Percentiles rank a stretch among this genome's conserved stretches.
Evolutionary conservation across 2,113 vertebrate genomes (phyloP).

Genomic region (Vanacampus margaritifer): DNA sequence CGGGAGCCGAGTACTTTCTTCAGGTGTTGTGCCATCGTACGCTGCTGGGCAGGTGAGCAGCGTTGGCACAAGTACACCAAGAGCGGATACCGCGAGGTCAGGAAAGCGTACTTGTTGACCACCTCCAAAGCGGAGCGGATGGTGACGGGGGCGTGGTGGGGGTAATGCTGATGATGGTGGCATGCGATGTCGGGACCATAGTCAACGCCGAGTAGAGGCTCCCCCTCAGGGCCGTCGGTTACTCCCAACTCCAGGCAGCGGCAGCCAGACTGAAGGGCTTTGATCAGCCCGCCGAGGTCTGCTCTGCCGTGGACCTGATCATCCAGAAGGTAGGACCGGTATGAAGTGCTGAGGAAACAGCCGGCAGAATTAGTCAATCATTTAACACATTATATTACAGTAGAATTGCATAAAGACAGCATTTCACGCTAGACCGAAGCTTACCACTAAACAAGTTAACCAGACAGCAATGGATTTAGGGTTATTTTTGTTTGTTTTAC

Average conservation of each 20-base stretch:
- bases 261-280: slow-evolving; percentile 87
- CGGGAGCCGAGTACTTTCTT: slow-evolving; percentile 83
- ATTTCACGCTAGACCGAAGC: neutral
- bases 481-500: neutral
- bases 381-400: neutral
- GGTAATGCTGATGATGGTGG: slow-evolving; percentile 71
- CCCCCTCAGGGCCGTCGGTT: slow-evolving; percentile 87
- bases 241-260: slow-evolving; percentile 92
- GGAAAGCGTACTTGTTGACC: slow-evolving; percentile 89
- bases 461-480: neutral
- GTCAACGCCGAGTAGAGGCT: slow-evolving; percentile 89
- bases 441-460: neutral
- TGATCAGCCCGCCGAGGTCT: slow-evolving; percentile 86
- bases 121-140: slow-evolving; percentile 87
- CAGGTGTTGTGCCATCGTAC: slow-evolving; percentile 84
- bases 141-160: slow-evolving; percentile 72
- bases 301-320: slow-evolving; percentile 89
- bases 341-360: slow-evolving; percentile 76
- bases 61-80: slow-evolving; percentile 90
- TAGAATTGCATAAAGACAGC: neutral
- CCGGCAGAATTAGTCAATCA: neutral
- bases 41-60: slow-evolving; percentile 87
- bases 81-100: slow-evolving; percentile 89
- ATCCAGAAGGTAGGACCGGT: slow-evolving; percentile 92
- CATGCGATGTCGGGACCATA: slow-evolving; percentile 69